Base-by-base conservation (phyloP, 2,888 invertebrate species). In the Trachelus stipa region DNA sequence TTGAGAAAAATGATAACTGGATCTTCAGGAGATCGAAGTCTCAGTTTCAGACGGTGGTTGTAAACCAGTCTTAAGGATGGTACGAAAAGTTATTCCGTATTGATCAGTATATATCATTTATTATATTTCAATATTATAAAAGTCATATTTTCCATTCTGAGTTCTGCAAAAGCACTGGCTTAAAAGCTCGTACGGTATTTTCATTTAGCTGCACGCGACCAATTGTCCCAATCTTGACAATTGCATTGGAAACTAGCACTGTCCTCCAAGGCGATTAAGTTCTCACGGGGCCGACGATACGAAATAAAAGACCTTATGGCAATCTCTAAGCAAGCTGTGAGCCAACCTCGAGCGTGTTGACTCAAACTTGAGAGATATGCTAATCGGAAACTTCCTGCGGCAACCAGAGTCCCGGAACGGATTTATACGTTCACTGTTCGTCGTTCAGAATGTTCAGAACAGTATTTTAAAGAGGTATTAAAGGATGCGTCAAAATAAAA, bases 341-440 rank as follows among this genome's bases (percentile, higher is more conserved):
- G 56, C 56, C 56, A 56, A 56, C 56, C 56, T 56, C 56, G 56
- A 23, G 68, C 23, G 76, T 76, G 34, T 35, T 68, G 73, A 40
- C 73, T 73, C 31, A 34, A 30, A 69, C 37, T 77, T 77, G 78
- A 71, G 34, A 71, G 71, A 84, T 87, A 87, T 85, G 87, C 86
- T 87, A 87, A 88, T 88, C 84, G 85, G 83, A 85, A 85, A 82
- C 85, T 86, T 87, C 86, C 87, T 86, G 87, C 78, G 76, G 75
- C 23, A 34, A 37, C 74, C 34, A 74, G 34, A 15, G 37, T 73
- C 77, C 68, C 33, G 69, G 68, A 71, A 71, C 34, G 71, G 23
- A 34, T 71, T 34, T 23, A 23, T 23, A 56, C 9, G 15, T 56
- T 56, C 56, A 56, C 56, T 23, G 56, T 56, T 15, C 40, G 40